Conservation (phyloP, 2,113 vertebrate genomes). For the Hippopotamus amphibius region DNA sequence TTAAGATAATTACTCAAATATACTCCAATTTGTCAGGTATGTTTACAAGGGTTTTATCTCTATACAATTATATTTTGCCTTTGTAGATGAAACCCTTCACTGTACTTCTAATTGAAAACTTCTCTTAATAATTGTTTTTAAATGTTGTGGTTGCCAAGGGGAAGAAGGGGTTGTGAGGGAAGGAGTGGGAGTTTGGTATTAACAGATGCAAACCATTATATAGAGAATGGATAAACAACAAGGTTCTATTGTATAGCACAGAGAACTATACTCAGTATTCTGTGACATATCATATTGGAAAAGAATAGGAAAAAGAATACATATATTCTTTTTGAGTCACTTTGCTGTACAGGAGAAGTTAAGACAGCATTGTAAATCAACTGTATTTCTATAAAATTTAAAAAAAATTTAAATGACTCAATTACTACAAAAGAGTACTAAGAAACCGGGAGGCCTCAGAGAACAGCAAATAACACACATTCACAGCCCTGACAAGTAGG, state of each 20-base stretch:
- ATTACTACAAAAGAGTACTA: neutral
- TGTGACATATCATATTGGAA: neutral
- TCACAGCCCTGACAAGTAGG: neutral
- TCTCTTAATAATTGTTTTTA: neutral
- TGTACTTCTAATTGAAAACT: neutral
- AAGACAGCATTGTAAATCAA: neutral
- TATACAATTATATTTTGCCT: neutral
- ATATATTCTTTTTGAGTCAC: neutral
- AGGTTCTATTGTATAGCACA: neutral
- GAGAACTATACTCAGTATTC: neutral
- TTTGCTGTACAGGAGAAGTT: neutral
- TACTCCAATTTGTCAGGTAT: neutral
- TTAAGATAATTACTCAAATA: neutral
- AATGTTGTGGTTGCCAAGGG: neutral
- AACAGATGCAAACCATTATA: neutral
- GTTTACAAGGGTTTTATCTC: slow-evolving; percentile 4
- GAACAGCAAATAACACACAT: neutral
- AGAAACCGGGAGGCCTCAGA: neutral
- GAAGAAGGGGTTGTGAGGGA: neutral
- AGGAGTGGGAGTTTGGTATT: neutral
- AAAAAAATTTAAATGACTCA: neutral
- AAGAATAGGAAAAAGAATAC: neutral
- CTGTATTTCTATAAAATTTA: neutral
- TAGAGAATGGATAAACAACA: neutral
- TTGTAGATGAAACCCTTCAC: neutral